Base-by-base conservation (phyloP, 2,113 vertebrate species). In the Psettodes erumei region DNA sequence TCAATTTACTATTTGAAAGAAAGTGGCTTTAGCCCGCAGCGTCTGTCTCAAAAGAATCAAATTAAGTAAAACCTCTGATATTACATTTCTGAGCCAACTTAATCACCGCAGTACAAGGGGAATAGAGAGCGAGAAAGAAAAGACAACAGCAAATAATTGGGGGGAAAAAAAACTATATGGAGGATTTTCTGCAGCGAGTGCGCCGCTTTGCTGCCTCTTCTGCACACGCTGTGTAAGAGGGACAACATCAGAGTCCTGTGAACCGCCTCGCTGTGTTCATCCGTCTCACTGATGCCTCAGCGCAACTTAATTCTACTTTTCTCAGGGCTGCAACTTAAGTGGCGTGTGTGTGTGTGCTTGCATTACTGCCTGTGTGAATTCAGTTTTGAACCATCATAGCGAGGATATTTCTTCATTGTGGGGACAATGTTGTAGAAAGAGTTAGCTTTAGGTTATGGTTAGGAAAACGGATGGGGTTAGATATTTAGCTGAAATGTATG, bases 61-160 rank as follows among this genome's bases (percentile, higher is more conserved):
- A 93, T 91, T 83, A 88, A 86, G 64, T 82, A 81, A 89, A 89
- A 91, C 83, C 88, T 88, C 86, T 71, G 76, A 88, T 91, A 91
- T 91, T 88, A 87, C 81, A 91, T 91, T 91, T 91, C 88, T 82
- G 55, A 73, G 82, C 58, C 86, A 91, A 89, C 88, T 83, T 79
- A 88, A 89, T 89, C 89, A 89, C 59, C 0, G 13, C 71, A 75
- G 55, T 47, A 82, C 75, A 84, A 85, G 56, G 48, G 55, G 47
- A 69, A 79, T 61, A 79, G 53, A 85, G 35, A 85, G 59, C 1
- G 37, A 65, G 70, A 77, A 75, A 81, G 37, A 70, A 84, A 80
- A 78, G 63, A 88, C 77, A 86, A 77, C 62, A 85, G 54, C 59
- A 67, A 64, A 79, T 82, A 78, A 87, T 85, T 86, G 78, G 71